Base-by-base conservation (phyloP, 2,888 invertebrate species). In the Prenolepis imparis region DNA sequence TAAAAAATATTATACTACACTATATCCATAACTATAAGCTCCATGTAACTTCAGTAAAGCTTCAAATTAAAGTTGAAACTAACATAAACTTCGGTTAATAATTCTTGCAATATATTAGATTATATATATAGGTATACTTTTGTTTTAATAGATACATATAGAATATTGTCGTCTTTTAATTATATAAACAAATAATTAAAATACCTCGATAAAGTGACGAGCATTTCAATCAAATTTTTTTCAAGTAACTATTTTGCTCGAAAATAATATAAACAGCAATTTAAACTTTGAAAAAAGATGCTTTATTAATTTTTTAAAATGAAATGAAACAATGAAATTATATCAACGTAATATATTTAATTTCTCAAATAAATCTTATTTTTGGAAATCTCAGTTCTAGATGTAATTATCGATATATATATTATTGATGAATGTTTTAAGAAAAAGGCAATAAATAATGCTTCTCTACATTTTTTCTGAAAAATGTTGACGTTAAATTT, bases 31-130 rank as follows among this genome's bases (percentile, higher is more conserved):
- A 4, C 5, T n/a, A 3, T 28, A 6, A 6, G 21, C 6, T n/a
- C 15, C 5, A 28, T n/a, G 24, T 64, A 36, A 67, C 66, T 24
- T 52, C 36, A 28, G 4, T 18, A 55, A n/a, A 39, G n/a, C 24
- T 77, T 77, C n/a, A 77, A 57, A 77, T 77, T 41, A 55, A 77
- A 77, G 24, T 11, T 55, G 28, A 39, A n/a, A 48, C 24, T 41
- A 41, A n/a, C n/a, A n/a, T n/a, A n/a, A 6, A n/a, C 18, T 1
- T 57, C 77, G 57, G 55, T 77, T 68, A 55, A 68, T 77, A 77
- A 68, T 68, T 67, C 28, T 55, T 74, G 36, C 3, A 36, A 36
- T 18, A 36, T 18, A 36, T 24, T 75, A 52, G 6, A 64, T 48
- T 55, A 1, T 36, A 48, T 18, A 48, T 48, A 48, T n/a, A n/a